Conservation (phyloP, 2,113 vertebrate genomes). For the Cyphomyrus discorhynchus region DNA sequence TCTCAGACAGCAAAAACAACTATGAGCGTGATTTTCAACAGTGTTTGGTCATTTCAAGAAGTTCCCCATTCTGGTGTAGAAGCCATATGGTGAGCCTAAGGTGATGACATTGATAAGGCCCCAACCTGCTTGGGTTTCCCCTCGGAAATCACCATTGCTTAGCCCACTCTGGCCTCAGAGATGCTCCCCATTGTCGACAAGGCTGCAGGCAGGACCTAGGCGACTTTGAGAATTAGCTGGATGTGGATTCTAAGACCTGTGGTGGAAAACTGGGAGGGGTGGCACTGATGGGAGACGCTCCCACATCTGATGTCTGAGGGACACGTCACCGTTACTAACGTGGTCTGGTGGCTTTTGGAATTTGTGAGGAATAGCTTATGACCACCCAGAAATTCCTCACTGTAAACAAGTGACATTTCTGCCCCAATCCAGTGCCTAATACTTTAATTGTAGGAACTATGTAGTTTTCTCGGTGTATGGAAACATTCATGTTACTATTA, state of each 20-base stretch:
- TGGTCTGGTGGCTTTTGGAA: not conserved
- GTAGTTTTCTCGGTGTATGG: not conserved
- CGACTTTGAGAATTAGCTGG: not conserved
- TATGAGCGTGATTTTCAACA: not conserved
- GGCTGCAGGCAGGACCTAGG: not conserved
- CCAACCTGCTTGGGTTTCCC: not conserved
- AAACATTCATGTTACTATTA: not conserved
- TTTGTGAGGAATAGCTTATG: slow-evolving; percentile 11
- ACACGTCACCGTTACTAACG: slow-evolving; percentile 14
- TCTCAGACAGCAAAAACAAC: not conserved
- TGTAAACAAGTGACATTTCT: not conserved
- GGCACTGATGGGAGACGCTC: not conserved
- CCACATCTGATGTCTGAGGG: slow-evolving; percentile 2
- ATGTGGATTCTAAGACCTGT: not conserved
- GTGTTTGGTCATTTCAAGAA: not conserved
- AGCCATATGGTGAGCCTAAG: not conserved
- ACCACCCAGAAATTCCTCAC: slow-evolving; percentile 14
- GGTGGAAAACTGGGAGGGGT: not conserved
- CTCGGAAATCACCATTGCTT: not conserved
- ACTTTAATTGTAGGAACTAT: not conserved
- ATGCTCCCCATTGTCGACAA: not conserved
- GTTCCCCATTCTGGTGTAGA: not conserved
- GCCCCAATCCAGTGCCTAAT: not conserved
- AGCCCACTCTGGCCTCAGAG: not conserved
- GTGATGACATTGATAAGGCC: not conserved